These are phyloP conservation scores for Sebastes variabilis DNA, from an alignment of 2,797 vertebrate genomes.

Conservation along the genomic window DNA sequence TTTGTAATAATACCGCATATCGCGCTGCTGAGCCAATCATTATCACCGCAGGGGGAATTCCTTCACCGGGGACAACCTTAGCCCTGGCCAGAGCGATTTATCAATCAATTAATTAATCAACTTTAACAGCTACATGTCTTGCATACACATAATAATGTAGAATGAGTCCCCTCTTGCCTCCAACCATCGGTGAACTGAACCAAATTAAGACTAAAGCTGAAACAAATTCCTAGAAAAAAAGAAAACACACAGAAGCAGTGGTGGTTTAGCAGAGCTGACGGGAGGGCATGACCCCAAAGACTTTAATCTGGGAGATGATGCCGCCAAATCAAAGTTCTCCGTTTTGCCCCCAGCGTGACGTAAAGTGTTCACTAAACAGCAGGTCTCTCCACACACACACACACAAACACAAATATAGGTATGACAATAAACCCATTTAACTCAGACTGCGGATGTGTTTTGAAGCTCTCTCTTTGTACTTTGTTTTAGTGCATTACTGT, in stretches of 20 bases:
- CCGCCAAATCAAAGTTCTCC: background rate
- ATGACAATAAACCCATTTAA: background rate
- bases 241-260: background rate
- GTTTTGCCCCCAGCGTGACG: background rate
- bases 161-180: background rate
- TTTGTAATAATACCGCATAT: too few species aligned
- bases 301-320: constrained; percentile 16
- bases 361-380: background rate
- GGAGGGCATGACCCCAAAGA: background rate
- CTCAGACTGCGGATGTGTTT: background rate
- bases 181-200: background rate
- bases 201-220: background rate
- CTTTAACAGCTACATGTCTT: background rate
- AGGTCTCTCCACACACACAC: background rate
- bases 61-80: too few species aligned
- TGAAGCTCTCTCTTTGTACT: background rate
- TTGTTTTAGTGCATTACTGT: background rate
- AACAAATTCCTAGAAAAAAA: background rate
- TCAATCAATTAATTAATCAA: background rate
- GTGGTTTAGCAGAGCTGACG: background rate
- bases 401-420: background rate
- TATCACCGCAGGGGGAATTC: too few species aligned
- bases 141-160: background rate
- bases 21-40: too few species aligned
- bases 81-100: background rate